phyloP scores from a whole-genome alignment of 2,797 vertebrate genomes.

The Natrix natrix region DNA sequence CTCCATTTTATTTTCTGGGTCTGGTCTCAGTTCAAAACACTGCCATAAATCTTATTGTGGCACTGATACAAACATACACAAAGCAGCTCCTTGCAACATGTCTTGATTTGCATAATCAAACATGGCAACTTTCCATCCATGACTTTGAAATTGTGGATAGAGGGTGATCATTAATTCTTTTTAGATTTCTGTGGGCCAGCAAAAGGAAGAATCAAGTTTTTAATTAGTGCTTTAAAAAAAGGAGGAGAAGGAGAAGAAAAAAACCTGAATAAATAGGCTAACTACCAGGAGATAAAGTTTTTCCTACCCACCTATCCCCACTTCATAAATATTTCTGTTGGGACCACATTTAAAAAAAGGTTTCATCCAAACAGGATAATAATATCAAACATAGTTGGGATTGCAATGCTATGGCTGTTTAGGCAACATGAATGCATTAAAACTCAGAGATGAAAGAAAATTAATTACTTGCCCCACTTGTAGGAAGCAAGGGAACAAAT shows the following conservation, averaged over 20 bases:
- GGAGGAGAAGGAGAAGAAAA: neutral
- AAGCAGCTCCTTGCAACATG: neutral
- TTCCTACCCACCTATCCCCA: neutral
- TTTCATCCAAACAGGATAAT: slow-evolving; percentile 7
- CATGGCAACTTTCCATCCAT: neutral
- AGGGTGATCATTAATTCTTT: neutral
- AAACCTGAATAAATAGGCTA: slow-evolving; percentile 29
- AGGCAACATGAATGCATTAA: slow-evolving; percentile 39
- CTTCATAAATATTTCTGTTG: neutral
- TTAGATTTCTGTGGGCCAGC: neutral
- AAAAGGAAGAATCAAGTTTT: slow-evolving; percentile 29
- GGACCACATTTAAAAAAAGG: neutral
- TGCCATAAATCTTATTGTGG: neutral
- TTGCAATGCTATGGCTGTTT: neutral
- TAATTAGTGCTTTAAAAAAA: neutral
- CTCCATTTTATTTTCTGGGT: neutral
- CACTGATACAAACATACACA: neutral
- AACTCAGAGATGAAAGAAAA: neutral
- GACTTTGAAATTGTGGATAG: neutral
- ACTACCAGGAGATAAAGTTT: slow-evolving; percentile 11
- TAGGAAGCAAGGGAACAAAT: slow-evolving; percentile 45
- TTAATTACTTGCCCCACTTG: neutral
- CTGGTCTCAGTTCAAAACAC: neutral
- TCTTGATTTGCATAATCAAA: neutral
- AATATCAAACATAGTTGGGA: neutral